These are phyloP conservation scores for Telmatherina bonti DNA, from an alignment of 2,797 vertebrate species.

Conservation along the genomic window DNA sequence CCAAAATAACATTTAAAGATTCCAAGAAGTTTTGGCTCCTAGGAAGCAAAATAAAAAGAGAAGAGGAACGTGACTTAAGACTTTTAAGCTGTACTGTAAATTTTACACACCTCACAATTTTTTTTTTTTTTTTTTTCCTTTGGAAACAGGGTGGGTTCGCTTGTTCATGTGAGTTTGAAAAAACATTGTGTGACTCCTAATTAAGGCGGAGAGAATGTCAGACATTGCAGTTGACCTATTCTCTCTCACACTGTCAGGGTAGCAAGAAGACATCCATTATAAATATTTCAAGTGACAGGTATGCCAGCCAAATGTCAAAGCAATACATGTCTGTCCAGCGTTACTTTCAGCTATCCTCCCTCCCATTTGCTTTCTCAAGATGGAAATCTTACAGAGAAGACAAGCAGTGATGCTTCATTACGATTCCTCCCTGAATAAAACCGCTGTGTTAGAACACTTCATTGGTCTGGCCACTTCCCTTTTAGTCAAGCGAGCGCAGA, in stretches of 20 bases:
- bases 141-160: neutral
- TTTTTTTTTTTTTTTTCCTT: neutral
- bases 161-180: conserved; percentile 7
- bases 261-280: conserved; percentile 64
- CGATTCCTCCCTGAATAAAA: conserved; percentile 50
- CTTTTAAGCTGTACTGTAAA: neutral
- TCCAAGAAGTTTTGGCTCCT: neutral
- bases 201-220: conserved; percentile 57
- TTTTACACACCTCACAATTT: neutral
- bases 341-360: conserved; percentile 50
- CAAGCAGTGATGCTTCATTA: conserved; percentile 43
- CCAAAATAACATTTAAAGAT: neutral
- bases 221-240: conserved; percentile 48
- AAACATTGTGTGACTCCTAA: conserved; percentile 40
- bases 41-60: neutral
- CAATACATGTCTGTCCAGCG: conserved; percentile 55
- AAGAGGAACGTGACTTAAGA: neutral
- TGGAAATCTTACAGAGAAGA: conserved; percentile 26
- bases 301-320: conserved; percentile 68
- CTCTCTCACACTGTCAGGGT: conserved; percentile 42
- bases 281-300: conserved; percentile 69
- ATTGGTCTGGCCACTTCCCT: conserved; percentile 23
- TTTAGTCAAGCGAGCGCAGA: conserved; percentile 15
- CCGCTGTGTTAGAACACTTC: conserved; percentile 40
- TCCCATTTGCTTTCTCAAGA: conserved; percentile 36